Evolutionary conservation across 2,888 invertebrate species (phyloP).

Genomic region (Epiperipatus broadwayi): DNA sequence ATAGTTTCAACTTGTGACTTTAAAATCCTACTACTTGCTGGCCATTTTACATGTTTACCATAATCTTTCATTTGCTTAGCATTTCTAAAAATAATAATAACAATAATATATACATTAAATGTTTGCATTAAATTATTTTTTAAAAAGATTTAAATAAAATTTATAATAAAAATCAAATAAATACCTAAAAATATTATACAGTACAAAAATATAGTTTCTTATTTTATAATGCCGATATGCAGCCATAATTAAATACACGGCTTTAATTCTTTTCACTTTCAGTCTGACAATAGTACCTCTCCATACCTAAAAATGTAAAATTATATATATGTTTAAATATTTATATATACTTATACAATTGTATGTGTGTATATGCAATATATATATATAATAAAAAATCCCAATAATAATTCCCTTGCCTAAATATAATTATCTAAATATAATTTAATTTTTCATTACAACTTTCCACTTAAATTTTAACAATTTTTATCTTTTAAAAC

Average conservation of each 20-base stretch:
- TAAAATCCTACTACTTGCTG: conserved; percentile 49
- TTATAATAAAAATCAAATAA: conserved; percentile 13
- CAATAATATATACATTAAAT: too few relatives aligned
- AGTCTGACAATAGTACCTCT: conserved; percentile 58
- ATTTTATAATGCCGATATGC: conserved; percentile 60
- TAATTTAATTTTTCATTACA: too few relatives aligned
- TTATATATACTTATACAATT: too few relatives aligned
- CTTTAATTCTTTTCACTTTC: conserved; percentile 63
- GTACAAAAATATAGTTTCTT: conserved; percentile 44
- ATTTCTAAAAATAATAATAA: conserved; percentile 31
- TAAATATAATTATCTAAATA: too few relatives aligned
- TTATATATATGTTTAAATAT: conserved; percentile 6
- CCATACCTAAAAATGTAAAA: conserved; percentile 37
- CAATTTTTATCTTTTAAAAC: too few relatives aligned
- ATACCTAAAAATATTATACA: conserved; percentile 42
- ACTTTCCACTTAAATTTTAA: too few relatives aligned
- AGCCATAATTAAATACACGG: conserved; percentile 57
- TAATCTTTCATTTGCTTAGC: conserved; percentile 48
- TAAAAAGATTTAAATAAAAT: not conserved
- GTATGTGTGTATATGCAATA: too few relatives aligned
- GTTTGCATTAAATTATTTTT: conserved; percentile 15
- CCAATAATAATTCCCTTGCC: too few relatives aligned
- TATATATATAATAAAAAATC: too few relatives aligned
- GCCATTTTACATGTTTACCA: conserved; percentile 63
- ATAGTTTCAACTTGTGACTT: conserved; percentile 36